phyloP scores from a whole-genome alignment of 1,140 invertebrate genomes.

The Drosophila bocqueti region DNA sequence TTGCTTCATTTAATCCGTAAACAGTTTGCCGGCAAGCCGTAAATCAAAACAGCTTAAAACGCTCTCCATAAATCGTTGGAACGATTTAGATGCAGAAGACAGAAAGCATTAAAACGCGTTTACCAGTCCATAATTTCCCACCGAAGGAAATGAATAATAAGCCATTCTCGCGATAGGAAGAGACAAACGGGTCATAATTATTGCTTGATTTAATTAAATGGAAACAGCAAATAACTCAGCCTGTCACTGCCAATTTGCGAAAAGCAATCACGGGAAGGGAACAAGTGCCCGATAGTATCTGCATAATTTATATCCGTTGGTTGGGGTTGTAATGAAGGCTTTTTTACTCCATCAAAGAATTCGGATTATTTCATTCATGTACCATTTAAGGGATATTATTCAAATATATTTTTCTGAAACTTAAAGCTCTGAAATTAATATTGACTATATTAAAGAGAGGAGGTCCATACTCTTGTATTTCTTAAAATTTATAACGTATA shows the following conservation, averaged over 20 bases:
- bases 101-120: slow-evolving; percentile 29
- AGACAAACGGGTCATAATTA: slow-evolving; percentile 45
- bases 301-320: slow-evolving; percentile 41
- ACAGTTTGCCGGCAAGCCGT: slow-evolving; percentile 49
- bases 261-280: slow-evolving; percentile 6
- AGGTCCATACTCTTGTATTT: too few relatives aligned
- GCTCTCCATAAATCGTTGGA: slow-evolving; percentile 48
- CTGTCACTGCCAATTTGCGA: slow-evolving; percentile 27
- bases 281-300: slow-evolving; percentile 23
- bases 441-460: too few relatives aligned
- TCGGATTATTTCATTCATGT: not conserved
- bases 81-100: slow-evolving; percentile 15
- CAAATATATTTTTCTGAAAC: not conserved
- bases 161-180: slow-evolving; percentile 1
- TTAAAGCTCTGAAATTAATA: too few relatives aligned
- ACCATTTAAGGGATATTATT: not conserved
- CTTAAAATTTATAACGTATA: too few relatives aligned
- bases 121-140: slow-evolving; percentile 37
- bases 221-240: slow-evolving; percentile 38
- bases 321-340: not conserved
- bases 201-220: slow-evolving; percentile 55
- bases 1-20: slow-evolving; percentile 34
- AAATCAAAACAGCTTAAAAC: slow-evolving; percentile 70
- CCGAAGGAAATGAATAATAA: slow-evolving; percentile 26
- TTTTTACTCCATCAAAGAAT: not conserved